Base-by-base conservation (phyloP, 1,140 invertebrate species). In the Ceratoteleas bidentatus region DNA sequence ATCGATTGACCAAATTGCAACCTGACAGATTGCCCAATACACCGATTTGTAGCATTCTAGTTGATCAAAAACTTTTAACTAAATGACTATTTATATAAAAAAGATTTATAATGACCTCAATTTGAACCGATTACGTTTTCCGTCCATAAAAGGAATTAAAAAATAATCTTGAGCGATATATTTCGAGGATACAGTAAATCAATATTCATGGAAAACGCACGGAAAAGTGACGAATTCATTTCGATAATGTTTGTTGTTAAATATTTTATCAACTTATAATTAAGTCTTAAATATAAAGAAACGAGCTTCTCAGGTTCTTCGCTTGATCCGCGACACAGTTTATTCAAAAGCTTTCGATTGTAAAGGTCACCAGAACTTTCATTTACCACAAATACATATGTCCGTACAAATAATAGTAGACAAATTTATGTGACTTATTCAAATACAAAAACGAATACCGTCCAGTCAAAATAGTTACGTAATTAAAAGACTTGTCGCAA, bases 11-110 rank as follows among this genome's bases (percentile, higher is more conserved):
- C 73, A 57, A 36, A 61, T 56, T 52, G 40, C 62, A 32, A 66
- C 54, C 56, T 69, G 64, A 76, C 64, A 76, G 38, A 76, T 62
- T 76, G 43, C 50, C 64, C 49, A 62, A 66, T 76, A 68, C 36
- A 49, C 14, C 33, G 57, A 56, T 62, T 66, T 65, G 62, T 60
- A 53, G 16, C 47, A 60, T 75, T 58, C 54, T 38, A 50, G 40
- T 68, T 68, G 56, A 78, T 52, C 52, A 60, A 45, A 68, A 78
- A 77, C 66, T 70, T 78, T 78, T 65, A 69, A 69, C 54, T 65
- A 52, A 74, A 75, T 60, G 34, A 66, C 54, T 58, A 58, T 74
- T 75, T 66, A 66, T 66, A 66, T 75, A 34, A 74, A 60, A 45
- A 58, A 76, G 34, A 61, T 61, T 61, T 66, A 68, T 68, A 65